Evolutionary conservation across 2,797 vertebrate genomes (phyloP).

Genomic region (Spinibarbus caldwelli): DNA sequence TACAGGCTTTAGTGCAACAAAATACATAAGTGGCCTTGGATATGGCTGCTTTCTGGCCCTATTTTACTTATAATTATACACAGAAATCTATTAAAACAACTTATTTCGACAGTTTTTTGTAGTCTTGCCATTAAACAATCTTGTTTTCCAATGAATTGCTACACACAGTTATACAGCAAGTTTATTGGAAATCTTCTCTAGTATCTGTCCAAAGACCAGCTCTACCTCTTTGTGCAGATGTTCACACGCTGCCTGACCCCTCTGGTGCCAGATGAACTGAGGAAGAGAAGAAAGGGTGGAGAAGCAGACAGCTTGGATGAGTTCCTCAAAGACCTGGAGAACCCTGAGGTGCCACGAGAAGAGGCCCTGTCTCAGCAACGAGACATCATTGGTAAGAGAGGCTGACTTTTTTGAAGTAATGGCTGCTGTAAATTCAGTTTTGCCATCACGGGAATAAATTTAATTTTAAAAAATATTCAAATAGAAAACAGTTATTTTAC

Average conservation of each 20-base stretch:
- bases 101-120: not conserved
- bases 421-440: no score
- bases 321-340: constrained; percentile 98
- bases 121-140: not conserved
- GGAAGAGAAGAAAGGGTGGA: constrained; percentile 96
- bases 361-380: constrained; percentile 84
- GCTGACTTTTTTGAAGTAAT: no score
- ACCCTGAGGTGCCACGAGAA: constrained; percentile 95
- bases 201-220: not conserved
- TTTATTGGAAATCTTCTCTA: not conserved
- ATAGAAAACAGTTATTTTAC: no score
- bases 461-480: no score
- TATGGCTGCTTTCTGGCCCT: not conserved
- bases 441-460: no score
- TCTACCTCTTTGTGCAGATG: constrained; percentile 77
- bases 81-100: not conserved
- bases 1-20: constrained; percentile 26
- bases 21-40: constrained; percentile 11
- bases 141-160: not conserved
- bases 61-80: no score
- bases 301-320: constrained; percentile 98
- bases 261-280: constrained; percentile 94
- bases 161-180: not conserved
- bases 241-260: constrained; percentile 99
- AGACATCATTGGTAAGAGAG: constrained; percentile 88